Base-by-base conservation (phyloP, 1,140 invertebrate genomes). In the Drosophila punjabiensis region DNA sequence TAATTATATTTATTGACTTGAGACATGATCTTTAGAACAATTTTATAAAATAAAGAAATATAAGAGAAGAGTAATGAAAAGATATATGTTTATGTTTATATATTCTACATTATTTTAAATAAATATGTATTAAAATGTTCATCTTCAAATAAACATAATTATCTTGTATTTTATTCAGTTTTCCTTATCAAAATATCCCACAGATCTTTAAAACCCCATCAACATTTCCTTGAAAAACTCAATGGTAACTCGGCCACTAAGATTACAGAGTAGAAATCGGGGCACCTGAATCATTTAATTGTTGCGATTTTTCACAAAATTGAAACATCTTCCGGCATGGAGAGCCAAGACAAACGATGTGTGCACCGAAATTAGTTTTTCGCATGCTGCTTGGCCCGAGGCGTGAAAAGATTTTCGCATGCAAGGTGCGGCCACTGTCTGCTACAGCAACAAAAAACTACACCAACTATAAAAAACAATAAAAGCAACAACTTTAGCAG, bases 311-410 rank as follows among this genome's bases (percentile, higher is more conserved):
- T 88, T 87, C 81, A 88, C 73, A 79, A 82, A 88, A 88, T 88
- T 89, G 78, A 89, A 89, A 90, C 85, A 90, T 89, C 85, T 89
- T 89, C 85, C 85, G 85, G 85, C 85, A 90, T 66, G 53, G 60
- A 68, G 60, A 79, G 60, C 24, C 66, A 85, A 89, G 86, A 89
- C 68, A 82, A 82, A 89, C 85, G 86, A 90, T 73, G 86, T 89
- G 85, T 89, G 85, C 86, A 74, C 86, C 86, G 60, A 89, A 89
- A 89, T 88, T 89, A 89, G 86, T 90, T 89, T 89, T 89, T 88
- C 81, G 85, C 85, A 88, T 90, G 82, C 58, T 85, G 86, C 73
- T 43, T 75, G 65, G 64, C 86, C 75, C 65, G 79, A 86, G 86
- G 86, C 86, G 86, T 90, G 86, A 89, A 89, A 89, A 89, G 82